Evolutionary conservation across 2,888 invertebrate species (phyloP).

Genomic region (Phorcus lineatus): DNA sequence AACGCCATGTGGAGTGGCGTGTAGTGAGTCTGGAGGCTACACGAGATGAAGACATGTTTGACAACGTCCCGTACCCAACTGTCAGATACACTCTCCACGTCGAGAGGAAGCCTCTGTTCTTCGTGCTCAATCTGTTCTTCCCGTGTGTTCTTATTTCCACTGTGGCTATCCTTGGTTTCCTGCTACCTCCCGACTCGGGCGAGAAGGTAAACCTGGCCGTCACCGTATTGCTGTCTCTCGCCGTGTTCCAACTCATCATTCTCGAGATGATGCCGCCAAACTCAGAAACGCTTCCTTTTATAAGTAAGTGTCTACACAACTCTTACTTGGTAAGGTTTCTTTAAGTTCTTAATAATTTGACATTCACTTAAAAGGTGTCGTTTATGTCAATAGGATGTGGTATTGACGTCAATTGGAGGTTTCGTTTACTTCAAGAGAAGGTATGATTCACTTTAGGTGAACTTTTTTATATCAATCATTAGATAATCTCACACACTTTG

Average conservation of each 20-base stretch:
- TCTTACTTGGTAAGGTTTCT: too few species aligned
- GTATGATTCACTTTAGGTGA: too few species aligned
- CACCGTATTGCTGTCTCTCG: constrained; percentile 64
- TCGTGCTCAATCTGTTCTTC: constrained; percentile 63
- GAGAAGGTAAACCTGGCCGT: constrained; percentile 66
- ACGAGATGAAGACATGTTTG: constrained; percentile 33
- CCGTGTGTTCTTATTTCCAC: constrained; percentile 65
- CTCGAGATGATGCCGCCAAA: constrained; percentile 65
- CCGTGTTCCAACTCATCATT: constrained; percentile 65
- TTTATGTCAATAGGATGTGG: too few species aligned
- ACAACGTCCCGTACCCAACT: constrained; percentile 39
- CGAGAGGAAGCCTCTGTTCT: constrained; percentile 60
- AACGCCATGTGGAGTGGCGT: constrained; percentile 49
- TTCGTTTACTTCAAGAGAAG: too few species aligned
- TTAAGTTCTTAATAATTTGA: too few species aligned
- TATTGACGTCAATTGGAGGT: too few species aligned
- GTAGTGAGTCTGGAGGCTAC: constrained; percentile 31
- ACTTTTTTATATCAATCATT: too few species aligned
- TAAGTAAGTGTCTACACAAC: constrained; percentile 47
- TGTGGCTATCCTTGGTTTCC: constrained; percentile 61
- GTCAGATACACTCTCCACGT: constrained; percentile 36
- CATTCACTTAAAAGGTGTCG: too few species aligned
- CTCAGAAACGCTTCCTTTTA: constrained; percentile 59
- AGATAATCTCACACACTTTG: too few species aligned
- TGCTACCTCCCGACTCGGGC: constrained; percentile 64